Percentiles rank a stretch among this genome's conserved stretches.
Conservation (phyloP, 2,113 vertebrate genomes). For the Dromiciops gliroides region DNA sequence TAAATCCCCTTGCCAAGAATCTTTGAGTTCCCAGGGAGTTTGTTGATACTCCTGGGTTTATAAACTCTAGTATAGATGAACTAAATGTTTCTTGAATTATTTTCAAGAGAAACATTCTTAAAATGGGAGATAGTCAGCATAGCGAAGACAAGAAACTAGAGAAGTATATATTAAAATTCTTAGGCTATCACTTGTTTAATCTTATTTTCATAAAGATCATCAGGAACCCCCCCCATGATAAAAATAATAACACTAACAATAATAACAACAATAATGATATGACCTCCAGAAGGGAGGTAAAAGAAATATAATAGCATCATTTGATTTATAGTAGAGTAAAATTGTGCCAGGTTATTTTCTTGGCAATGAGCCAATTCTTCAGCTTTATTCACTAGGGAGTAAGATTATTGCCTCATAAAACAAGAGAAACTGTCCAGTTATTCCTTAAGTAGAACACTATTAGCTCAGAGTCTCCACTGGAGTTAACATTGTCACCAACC, state of each 20-base stretch:
- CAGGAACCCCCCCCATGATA: constrained; percentile 25
- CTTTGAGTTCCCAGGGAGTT: constrained; percentile 1
- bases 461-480: constrained; percentile 49
- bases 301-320: constrained; percentile 24
- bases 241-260: neutral
- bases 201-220: constrained; percentile 54
- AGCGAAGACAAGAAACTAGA: constrained; percentile 54
- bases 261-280: constrained; percentile 43
- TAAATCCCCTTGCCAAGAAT: neutral
- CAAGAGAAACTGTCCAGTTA: constrained; percentile 68
- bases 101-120: constrained; percentile 44
- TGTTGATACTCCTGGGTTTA: constrained; percentile 51
- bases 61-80: constrained; percentile 54
- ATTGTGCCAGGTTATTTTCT: constrained; percentile 48
- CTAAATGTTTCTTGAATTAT: constrained; percentile 50
- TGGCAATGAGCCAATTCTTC: constrained; percentile 53
- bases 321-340: constrained; percentile 41
- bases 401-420: constrained; percentile 66
- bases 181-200: constrained; percentile 68
- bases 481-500: constrained; percentile 60
- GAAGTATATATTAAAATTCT: constrained; percentile 46
- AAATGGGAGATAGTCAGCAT: neutral
- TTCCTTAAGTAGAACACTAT: constrained; percentile 67
- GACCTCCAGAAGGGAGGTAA: constrained; percentile 49
- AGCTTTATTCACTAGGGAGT: constrained; percentile 68